Conservation (phyloP, 2,888 invertebrate genomes). For the Drosophila paranaensis region DNA sequence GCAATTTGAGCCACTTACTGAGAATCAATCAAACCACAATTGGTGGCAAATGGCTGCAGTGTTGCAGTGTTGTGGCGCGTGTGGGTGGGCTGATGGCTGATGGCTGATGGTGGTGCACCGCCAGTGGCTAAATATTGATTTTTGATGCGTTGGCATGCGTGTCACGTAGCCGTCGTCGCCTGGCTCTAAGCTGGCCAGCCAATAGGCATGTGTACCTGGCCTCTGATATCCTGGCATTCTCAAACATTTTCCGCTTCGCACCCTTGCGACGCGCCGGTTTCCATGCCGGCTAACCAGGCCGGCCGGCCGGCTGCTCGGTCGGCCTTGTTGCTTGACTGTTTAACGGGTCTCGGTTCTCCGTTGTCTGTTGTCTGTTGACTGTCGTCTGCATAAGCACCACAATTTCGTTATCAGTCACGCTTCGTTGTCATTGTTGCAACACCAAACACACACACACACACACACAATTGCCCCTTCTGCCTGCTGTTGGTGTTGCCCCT, state of each 20-base stretch:
- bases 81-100: not conserved
- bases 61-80: not conserved
- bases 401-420: slow-evolving; percentile 68
- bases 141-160: slow-evolving; percentile 52
- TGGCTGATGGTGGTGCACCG: not conserved
- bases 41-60: not conserved
- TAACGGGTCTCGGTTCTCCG: slow-evolving; percentile 3
- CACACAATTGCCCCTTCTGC: not conserved
- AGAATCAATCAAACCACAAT: slow-evolving; percentile 33
- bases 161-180: slow-evolving; percentile 39
- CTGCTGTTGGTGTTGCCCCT: slow-evolving; percentile 6
- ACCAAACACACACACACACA: slow-evolving; percentile 1
- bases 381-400: slow-evolving; percentile 49
- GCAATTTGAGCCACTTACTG: slow-evolving; percentile 14
- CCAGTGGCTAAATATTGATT: slow-evolving; percentile 51
- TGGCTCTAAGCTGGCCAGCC: not conserved
- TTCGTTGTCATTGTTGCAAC: slow-evolving; percentile 49
- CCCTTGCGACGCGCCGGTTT: slow-evolving; percentile 26
- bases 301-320: not conserved
- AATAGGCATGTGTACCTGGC: slow-evolving; percentile 39
- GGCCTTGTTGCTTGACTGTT: slow-evolving; percentile 20
- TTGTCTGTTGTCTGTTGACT: not conserved
- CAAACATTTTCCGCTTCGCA: slow-evolving; percentile 14
- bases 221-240: slow-evolving; percentile 40
- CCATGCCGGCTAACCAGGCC: slow-evolving; percentile 42